phyloP scores from a whole-genome alignment of 2,888 invertebrate genomes.

The Sussaba pulchella region DNA sequence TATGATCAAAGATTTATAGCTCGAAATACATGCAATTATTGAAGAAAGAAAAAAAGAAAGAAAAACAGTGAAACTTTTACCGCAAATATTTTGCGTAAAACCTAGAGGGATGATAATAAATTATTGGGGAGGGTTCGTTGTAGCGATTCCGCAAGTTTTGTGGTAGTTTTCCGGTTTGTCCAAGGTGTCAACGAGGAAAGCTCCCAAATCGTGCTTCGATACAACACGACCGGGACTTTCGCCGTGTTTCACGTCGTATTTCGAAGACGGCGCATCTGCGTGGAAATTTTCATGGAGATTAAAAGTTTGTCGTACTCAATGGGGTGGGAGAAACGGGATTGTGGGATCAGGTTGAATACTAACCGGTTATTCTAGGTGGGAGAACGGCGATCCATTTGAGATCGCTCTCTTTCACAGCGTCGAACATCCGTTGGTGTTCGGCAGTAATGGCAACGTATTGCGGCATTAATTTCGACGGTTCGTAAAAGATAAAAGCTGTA shows the following conservation, averaged over 20 bases:
- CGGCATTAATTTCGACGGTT: conserved; percentile 90
- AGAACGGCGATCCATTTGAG: conserved; percentile 91
- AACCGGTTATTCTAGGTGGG: conserved; percentile 94
- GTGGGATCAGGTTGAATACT: too few relatives aligned
- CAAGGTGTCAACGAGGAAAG: conserved; percentile 90
- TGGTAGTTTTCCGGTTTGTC: conserved; percentile 89
- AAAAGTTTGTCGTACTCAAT: too few relatives aligned
- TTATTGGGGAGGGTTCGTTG: conserved; percentile 74
- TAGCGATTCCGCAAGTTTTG: conserved; percentile 88
- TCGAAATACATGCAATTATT: conserved; percentile 42
- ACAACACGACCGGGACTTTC: conserved; percentile 89
- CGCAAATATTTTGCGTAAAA: conserved; percentile 33
- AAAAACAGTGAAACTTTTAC: conserved; percentile 26
- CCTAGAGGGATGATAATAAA: neutral
- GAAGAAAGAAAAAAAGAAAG: neutral
- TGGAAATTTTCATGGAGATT: too few relatives aligned
- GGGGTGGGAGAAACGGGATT: too few relatives aligned
- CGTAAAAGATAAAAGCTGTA: conserved; percentile 91
- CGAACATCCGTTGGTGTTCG: conserved; percentile 92
- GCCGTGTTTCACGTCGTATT: conserved; percentile 87
- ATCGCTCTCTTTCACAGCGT: conserved; percentile 88
- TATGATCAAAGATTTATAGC: conserved; percentile 80
- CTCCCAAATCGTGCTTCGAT: conserved; percentile 91
- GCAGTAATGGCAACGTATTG: conserved; percentile 90
- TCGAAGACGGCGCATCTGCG: conserved; percentile 88